A percentile compares a stretch with the other conserved stretches of the same genome.
phyloP scores from a whole-genome alignment of 2,888 invertebrate genomes.

The Erebia aethiops region DNA sequence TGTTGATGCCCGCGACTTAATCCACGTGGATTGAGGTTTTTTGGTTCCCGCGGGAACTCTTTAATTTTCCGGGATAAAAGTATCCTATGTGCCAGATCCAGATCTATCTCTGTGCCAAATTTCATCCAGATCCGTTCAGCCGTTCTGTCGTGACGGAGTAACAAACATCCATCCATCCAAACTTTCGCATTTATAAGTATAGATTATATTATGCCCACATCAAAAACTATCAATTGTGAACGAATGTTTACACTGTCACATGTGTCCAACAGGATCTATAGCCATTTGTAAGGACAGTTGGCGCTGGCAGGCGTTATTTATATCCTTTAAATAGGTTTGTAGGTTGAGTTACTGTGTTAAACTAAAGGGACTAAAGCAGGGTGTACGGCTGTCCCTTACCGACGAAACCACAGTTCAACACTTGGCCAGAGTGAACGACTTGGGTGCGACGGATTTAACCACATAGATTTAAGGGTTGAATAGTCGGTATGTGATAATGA shows the following conservation, averaged over 20 bases:
- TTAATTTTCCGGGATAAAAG: too few relatives aligned
- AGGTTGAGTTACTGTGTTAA: background rate
- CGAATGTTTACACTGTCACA: slow-evolving; percentile 8
- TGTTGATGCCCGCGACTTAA: background rate
- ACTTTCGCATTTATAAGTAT: background rate
- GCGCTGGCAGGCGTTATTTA: slow-evolving; percentile 8
- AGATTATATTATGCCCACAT: background rate
- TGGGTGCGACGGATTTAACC: background rate
- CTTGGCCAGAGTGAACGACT: too few relatives aligned
- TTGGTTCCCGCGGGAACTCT: too few relatives aligned
- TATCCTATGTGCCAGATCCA: too few relatives aligned
- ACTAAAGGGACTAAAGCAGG: background rate
- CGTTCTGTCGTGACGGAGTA: too few relatives aligned
- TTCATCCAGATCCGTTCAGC: too few relatives aligned
- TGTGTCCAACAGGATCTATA: slow-evolving; percentile 9
- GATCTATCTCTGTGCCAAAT: too few relatives aligned
- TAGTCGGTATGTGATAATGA: background rate
- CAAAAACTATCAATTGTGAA: background rate
- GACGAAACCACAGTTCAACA: background rate
- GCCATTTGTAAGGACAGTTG: slow-evolving; percentile 10
- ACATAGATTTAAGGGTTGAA: background rate
- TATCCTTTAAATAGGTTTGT: background rate
- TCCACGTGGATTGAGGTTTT: too few relatives aligned
- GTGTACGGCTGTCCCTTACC: background rate
- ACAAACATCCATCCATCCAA: too few relatives aligned